These are phyloP conservation scores for Myotis lucifugus DNA, from an alignment of 2,113 vertebrate species.

Conservation along the genomic window DNA sequence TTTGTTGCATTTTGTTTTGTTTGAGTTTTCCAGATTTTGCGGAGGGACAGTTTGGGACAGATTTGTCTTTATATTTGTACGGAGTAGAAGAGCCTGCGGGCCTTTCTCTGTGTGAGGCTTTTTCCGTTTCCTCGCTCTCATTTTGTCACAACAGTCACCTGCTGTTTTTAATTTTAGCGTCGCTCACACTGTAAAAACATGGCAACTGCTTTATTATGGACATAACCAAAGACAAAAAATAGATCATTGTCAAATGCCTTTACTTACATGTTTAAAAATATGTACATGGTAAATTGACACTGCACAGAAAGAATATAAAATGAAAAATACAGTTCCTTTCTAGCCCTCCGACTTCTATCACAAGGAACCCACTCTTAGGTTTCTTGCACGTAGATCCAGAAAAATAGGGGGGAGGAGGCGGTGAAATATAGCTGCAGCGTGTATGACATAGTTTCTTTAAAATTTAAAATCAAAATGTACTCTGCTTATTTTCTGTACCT, in stretches of 20 bases:
- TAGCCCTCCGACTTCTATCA: neutral
- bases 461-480: conserved; percentile 1
- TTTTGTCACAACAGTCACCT: neutral
- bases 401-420: neutral
- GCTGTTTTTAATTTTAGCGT: neutral
- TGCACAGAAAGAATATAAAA: neutral
- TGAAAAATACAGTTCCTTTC: neutral
- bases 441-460: conserved; percentile 11
- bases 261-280: neutral
- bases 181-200: neutral
- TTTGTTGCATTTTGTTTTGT: conserved; percentile 4
- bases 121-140: neutral
- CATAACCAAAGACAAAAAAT: neutral
- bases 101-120: neutral
- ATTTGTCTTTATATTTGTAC: neutral
- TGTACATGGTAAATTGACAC: neutral
- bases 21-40: neutral
- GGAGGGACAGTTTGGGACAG: neutral
- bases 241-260: neutral
- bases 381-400: neutral
- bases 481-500: neutral
- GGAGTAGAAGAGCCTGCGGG: neutral
- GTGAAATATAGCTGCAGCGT: neutral
- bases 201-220: neutral
- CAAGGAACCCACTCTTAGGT: neutral